phyloP scores from a whole-genome alignment of 2,888 invertebrate genomes.

The Molorchus minor region DNA sequence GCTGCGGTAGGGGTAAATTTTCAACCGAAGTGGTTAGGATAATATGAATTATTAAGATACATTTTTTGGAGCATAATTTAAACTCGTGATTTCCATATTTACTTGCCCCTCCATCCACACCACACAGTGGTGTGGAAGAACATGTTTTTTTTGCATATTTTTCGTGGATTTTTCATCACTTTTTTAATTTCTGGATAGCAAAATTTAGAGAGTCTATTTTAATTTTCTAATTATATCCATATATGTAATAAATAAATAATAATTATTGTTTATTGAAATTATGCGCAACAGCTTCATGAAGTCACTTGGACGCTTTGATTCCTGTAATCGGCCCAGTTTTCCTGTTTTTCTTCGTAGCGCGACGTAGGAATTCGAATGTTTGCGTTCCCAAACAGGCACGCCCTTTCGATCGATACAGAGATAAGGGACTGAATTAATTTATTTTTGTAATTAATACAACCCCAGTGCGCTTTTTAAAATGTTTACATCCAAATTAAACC shows the following conservation, averaged over 20 bases:
- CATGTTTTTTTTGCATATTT: too few species aligned
- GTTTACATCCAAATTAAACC: constrained; percentile 2
- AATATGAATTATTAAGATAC: too few species aligned
- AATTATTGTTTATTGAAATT: not conserved
- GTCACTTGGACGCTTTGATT: not conserved
- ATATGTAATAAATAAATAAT: not conserved
- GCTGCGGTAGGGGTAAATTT: too few species aligned
- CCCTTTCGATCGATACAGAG: constrained; percentile 4
- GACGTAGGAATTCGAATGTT: not conserved
- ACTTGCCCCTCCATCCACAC: too few species aligned
- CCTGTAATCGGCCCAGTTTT: not conserved
- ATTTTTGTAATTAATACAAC: constrained; percentile 7
- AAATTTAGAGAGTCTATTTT: too few species aligned
- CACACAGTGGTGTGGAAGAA: too few species aligned
- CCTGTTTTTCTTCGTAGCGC: not conserved
- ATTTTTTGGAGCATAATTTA: too few species aligned
- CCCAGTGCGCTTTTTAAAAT: constrained; percentile 1
- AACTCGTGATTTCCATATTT: too few species aligned
- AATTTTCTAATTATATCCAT: not conserved
- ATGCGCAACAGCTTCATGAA: not conserved
- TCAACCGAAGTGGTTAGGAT: too few species aligned
- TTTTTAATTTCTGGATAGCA: too few species aligned
- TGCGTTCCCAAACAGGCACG: not conserved
- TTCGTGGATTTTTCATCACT: too few species aligned
- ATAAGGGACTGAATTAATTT: constrained; percentile 9